A percentile compares a stretch with the other conserved stretches of the same genome.
phyloP scores from a whole-genome alignment of 2,888 invertebrate genomes.

The Tachina lurida region DNA sequence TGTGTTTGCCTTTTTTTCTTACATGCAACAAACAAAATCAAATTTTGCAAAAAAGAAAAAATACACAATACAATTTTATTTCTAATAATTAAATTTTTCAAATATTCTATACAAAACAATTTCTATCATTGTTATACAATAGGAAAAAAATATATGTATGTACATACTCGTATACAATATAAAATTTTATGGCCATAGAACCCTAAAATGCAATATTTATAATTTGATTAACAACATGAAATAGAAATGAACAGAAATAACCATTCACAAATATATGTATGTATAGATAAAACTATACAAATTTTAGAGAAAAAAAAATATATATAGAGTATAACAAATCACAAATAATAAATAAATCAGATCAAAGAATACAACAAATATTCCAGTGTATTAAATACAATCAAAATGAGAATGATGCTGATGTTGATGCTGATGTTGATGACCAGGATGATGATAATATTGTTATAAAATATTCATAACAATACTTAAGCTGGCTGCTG shows the following conservation, averaged over 20 bases:
- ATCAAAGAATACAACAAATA: constrained; percentile 51
- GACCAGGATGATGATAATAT: constrained; percentile 54
- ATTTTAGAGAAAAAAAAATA: not conserved
- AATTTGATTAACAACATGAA: constrained; percentile 72
- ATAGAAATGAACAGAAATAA: constrained; percentile 53
- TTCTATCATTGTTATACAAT: constrained; percentile 45
- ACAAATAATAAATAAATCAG: constrained; percentile 58
- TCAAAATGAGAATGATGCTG: constrained; percentile 34
- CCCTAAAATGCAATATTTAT: constrained; percentile 71
- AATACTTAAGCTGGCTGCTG: constrained; percentile 8
- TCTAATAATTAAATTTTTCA: constrained; percentile 63
- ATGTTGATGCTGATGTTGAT: not conserved
- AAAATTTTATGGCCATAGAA: constrained; percentile 55
- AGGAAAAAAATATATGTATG: not conserved
- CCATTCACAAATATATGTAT: constrained; percentile 22
- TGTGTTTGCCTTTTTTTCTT: constrained; percentile 23
- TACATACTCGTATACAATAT: not conserved
- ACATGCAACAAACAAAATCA: constrained; percentile 22
- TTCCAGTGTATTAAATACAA: constrained; percentile 41
- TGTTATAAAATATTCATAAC: constrained; percentile 70
- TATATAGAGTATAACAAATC: constrained; percentile 23
- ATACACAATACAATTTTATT: constrained; percentile 52
- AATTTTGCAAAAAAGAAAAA: constrained; percentile 7
- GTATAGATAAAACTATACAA: not conserved
- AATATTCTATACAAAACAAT: constrained; percentile 58